Percentiles rank a stretch among this genome's conserved stretches.
Evolutionary conservation across 2,797 vertebrate species (phyloP).

Genomic region (Rallus crepitans): DNA sequence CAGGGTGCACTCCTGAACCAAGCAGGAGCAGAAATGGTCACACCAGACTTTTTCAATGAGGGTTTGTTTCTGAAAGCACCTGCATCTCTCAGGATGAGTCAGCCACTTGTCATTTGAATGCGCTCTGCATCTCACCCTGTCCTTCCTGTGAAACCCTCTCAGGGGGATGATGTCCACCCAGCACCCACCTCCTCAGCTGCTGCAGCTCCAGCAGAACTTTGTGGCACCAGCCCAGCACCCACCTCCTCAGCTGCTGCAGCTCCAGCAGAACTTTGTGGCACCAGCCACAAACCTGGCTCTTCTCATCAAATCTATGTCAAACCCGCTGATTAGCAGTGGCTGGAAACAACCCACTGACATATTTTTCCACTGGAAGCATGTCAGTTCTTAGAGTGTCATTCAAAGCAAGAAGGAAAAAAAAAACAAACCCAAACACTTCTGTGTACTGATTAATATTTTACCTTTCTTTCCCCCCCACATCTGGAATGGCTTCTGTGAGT

Average conservation of each 20-base stretch:
- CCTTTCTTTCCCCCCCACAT: background rate
- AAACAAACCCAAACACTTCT: background rate
- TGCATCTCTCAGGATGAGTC: background rate
- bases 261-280: background rate
- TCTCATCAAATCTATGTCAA: background rate
- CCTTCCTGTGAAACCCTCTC: background rate
- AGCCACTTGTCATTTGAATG: background rate
- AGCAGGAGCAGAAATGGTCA: background rate
- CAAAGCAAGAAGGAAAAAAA: background rate
- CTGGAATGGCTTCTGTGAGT: background rate
- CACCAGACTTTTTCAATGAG: background rate
- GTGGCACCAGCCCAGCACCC: background rate
- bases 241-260: background rate
- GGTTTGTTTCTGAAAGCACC: background rate
- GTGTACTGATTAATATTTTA: background rate
- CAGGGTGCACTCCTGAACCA: fast-evolving
- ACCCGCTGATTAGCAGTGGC: background rate
- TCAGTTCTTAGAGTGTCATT: background rate
- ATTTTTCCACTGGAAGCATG: background rate
- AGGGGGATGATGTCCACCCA: background rate
- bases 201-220: background rate
- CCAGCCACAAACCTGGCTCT: background rate
- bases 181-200: background rate
- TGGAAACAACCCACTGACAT: background rate
- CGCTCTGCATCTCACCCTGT: background rate